These are phyloP conservation scores for Nilaparvata lugens DNA, from an alignment of 1,140 invertebrate species.

Conservation along the genomic window DNA sequence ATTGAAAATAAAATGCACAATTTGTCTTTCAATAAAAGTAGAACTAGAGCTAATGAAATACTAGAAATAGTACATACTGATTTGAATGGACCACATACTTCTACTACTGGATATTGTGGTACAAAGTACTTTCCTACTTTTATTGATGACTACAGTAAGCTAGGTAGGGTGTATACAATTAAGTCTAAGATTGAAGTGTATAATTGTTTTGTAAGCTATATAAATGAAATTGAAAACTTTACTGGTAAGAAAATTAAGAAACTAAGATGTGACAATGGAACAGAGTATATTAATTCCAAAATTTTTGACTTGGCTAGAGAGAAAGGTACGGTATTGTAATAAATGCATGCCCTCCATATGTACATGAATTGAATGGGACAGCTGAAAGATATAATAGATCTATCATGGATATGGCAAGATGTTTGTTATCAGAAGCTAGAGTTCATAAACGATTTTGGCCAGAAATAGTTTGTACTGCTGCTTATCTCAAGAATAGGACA, in stretches of 20 bases:
- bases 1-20: constrained; percentile 13
- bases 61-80: constrained; percentile 10
- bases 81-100: constrained; percentile 17
- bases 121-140: constrained; percentile 21
- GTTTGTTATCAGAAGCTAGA: constrained; percentile 26
- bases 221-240: constrained; percentile 21
- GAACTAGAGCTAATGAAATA: constrained; percentile 3
- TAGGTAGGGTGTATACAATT: constrained; percentile 15
- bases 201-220: constrained; percentile 19
- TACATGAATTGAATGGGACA: constrained; percentile 5
- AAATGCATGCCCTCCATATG: constrained; percentile 20
- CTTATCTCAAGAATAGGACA: constrained; percentile 25
- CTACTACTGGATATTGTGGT: constrained; percentile 9
- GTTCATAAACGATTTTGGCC: constrained; percentile 22
- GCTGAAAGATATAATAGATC: no score
- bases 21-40: constrained; percentile 13
- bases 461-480: constrained; percentile 24
- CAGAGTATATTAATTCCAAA: constrained; percentile 25
- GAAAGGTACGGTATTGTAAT: constrained; percentile 24
- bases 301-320: constrained; percentile 21
- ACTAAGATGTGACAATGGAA: constrained; percentile 27
- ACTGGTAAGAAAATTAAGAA: constrained; percentile 26
- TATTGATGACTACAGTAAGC: constrained; percentile 23
- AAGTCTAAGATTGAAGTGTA: constrained; percentile 20
- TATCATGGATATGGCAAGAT: constrained; percentile 13